phyloP scores from a whole-genome alignment of 2,888 invertebrate genomes.

The Dione vanillae region DNA sequence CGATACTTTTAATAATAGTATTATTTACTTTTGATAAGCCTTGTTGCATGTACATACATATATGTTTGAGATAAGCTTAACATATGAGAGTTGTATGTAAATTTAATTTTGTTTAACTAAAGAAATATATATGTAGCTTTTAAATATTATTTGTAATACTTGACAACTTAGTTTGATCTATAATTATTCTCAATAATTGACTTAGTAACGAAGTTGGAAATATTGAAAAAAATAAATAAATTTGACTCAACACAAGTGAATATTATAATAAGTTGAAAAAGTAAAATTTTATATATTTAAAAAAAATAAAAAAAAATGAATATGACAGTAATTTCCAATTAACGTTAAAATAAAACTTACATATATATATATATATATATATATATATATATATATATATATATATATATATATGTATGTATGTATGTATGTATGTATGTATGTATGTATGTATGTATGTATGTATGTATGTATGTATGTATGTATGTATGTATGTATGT shows the following conservation, averaged over 20 bases:
- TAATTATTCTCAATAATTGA: too few species aligned
- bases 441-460: too few species aligned
- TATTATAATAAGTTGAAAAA: too few species aligned
- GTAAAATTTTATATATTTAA: too few species aligned
- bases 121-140: not conserved
- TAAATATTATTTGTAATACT: not conserved
- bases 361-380: not conserved
- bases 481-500: too few species aligned
- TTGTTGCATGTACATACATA: conserved; percentile 5
- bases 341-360: not conserved
- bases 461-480: too few species aligned
- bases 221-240: too few species aligned
- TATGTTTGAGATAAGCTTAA: conserved; percentile 18
- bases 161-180: too few species aligned
- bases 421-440: too few species aligned
- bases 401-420: too few species aligned
- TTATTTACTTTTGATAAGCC: conserved; percentile 38
- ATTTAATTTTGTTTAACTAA: not conserved
- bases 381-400: too few species aligned
- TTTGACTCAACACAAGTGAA: not conserved
- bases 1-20: conserved; percentile 14
- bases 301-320: not conserved
- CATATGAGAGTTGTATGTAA: not conserved
- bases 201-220: too few species aligned
- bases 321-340: not conserved